Evolutionary conservation across 1,140 invertebrate genomes (phyloP).

Genomic region (Caenorhabditis elegans): WBcel235 BX284604.4:8212501-8213000

Average conservation of each 20-base stretch:
- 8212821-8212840: slow-evolving; percentile 42
- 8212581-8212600: no score
- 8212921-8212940: slow-evolving; percentile 28
- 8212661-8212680: slow-evolving; percentile 30
- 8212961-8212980: slow-evolving; percentile 37
- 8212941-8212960: slow-evolving; percentile 24
- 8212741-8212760: slow-evolving; percentile 41
- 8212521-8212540: background rate
- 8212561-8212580: background rate
- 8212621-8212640: no score
- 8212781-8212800: background rate
- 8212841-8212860: slow-evolving; percentile 25
- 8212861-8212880: slow-evolving; percentile 46
- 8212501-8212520: background rate
- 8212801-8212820: background rate
- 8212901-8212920: no score
- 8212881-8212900: slow-evolving; percentile 30
- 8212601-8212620: no score
- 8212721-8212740: slow-evolving; percentile 39
- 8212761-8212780: background rate
- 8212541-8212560: background rate
- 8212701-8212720: slow-evolving; percentile 47
- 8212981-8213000: slow-evolving; percentile 40
- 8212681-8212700: slow-evolving; percentile 14
- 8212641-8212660: slow-evolving; percentile 38